These are phyloP conservation scores for Myotis yumanensis DNA, from an alignment of 2,113 vertebrate species.

Conservation along the genomic window DNA sequence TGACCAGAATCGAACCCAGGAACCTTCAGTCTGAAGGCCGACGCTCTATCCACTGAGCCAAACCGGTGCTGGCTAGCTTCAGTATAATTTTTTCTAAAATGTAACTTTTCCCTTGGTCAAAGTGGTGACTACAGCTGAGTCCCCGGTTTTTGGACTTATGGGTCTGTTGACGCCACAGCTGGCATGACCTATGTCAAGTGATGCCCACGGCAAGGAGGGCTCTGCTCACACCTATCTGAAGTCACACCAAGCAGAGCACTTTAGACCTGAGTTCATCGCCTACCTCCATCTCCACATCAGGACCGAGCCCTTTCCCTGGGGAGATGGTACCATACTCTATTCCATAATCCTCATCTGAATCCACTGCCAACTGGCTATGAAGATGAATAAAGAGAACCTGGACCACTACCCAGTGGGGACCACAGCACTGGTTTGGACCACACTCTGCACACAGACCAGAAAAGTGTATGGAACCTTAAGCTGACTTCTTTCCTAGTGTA, in stretches of 20 bases:
- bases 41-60: too few species aligned
- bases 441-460: constrained; percentile 60
- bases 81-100: neutral
- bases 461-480: constrained; percentile 64
- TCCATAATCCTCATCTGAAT: constrained; percentile 85
- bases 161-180: too few species aligned
- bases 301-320: too few species aligned
- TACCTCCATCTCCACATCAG: too few species aligned
- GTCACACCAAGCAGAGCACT: neutral
- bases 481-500: constrained; percentile 68
- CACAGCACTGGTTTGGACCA: constrained; percentile 79
- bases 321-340: too few species aligned
- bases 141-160: neutral
- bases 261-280: too few species aligned
- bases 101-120: neutral
- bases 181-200: too few species aligned
- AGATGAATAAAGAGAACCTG: constrained; percentile 84
- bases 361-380: constrained; percentile 94
- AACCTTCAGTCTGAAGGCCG: too few species aligned
- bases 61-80: too few species aligned
- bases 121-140: neutral
- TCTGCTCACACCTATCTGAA: too few species aligned
- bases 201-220: too few species aligned
- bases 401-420: constrained; percentile 52
- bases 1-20: too few species aligned